Evolutionary conservation across 2,888 invertebrate species (phyloP), one percentile per base, ranked within the genome.

Genomic region (Cenopis cana): DNA sequence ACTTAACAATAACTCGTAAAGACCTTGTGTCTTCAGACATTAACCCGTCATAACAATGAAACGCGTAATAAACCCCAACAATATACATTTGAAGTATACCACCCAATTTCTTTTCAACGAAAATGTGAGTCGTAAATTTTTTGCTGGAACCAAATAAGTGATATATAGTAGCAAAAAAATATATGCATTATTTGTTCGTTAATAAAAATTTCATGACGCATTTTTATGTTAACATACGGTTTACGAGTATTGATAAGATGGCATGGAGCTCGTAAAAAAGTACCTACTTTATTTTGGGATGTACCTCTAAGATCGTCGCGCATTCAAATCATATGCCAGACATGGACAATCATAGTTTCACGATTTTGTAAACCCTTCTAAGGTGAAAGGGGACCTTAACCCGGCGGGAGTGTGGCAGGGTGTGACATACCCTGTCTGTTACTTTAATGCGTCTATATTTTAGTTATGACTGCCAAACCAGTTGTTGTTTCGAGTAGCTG

Each of bases 131-230:
- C 73, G 75, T 78, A 79, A 79, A 78, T 76, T 77, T 73, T 62
- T 73, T 72, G 73, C 73, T 74, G 73, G 76, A 78, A 76, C 77
- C 80, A 79, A 80, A 80, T 81, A 80, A 80, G 79, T 78, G 80
- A 80, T 79, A 79, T 79, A 73, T 74, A 69, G 68, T 61, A 78
- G 80, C 79, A 80, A 79, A n/a, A 80, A 79, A 79, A 76, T 73
- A 74, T 76, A 79, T 71, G 71, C 74, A 29, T 76, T 74, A 76
- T 79, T 77, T 77, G 78, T 77, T 77, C 75, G 76, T 76, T 73
- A 76, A 77, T 80, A 81, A 80, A 80, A 77, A 66, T 74, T 81
- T 81, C 77, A 81, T 75, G 78, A 72, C 75, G 69, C 69, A 78
- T 75, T 80, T 79, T 79, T 78, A 75, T 76, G 73, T 61, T 41